Base-by-base conservation (phyloP, 2,888 invertebrate genomes). In the Tachina grossa region DNA sequence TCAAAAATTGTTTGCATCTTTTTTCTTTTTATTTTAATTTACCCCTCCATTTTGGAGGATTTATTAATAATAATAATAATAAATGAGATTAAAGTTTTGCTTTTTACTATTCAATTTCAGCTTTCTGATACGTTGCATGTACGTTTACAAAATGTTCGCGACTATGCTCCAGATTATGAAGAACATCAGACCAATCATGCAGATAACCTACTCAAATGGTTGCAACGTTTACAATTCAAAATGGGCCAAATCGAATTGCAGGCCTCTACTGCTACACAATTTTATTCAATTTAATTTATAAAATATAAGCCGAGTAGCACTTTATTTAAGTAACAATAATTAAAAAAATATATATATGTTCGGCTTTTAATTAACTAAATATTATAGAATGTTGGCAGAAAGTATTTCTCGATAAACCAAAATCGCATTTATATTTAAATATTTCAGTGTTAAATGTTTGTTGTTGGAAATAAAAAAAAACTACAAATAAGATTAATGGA, bases 241-340 rank as follows among this genome's bases (percentile, higher is more conserved):
- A 98, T 99, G 96, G 98, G 98, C 8, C 99, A 99, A 93, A 96
- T 98, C 76, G 99, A 99, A 93, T 93, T 97, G 87, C 98, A 98
- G 92, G 97, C 97, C 2, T 97, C 97, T 0, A 96, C 97, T 72
- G 97, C 97, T n/a, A 97, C 97, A 9, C 97, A 97, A 91, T 97
- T 98, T 93, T 98, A 97, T 92, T 95, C 95, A 47, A 94, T 96
- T 89, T 96, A 94, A 93, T 88, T 10, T 47, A 66, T 31, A 57
- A 57, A 51, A 43, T 45, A n/a, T 51, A 63, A 51, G 19, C 11
- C 31, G 31, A 31, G 6, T 41, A 51, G 53, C 22, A 51, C 0
- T 65, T 47, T 57, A 72, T 65, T 47, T 57, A 8, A 8, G 41
- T 9, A 65, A 16, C 49, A 39, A 47, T 45, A 69, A 45, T 41